Conservation (phyloP, 2,113 vertebrate genomes). For the Alligator mississippiensis region DNA sequence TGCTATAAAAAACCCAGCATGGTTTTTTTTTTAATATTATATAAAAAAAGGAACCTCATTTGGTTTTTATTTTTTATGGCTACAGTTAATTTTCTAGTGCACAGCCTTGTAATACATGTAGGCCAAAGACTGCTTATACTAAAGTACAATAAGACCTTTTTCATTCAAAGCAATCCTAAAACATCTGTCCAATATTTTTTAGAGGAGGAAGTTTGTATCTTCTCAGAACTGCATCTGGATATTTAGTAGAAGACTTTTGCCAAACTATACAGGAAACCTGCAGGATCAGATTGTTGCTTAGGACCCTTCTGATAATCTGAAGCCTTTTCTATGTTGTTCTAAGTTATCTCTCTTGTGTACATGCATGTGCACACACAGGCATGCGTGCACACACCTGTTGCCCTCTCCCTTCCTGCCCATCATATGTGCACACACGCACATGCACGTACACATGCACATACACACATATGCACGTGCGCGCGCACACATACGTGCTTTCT, state of each 20-base stretch:
- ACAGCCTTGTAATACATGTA: neutral
- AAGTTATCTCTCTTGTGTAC: neutral
- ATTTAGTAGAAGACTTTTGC: neutral
- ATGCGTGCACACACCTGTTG: too few species aligned
- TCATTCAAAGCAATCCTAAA: slow-evolving; percentile 22
- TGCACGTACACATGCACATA: too few species aligned
- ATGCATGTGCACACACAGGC: too few species aligned
- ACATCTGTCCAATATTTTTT: neutral
- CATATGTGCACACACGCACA: too few species aligned
- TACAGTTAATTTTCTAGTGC: neutral
- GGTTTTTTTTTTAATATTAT: neutral
- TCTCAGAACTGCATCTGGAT: neutral
- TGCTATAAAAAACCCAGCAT: neutral
- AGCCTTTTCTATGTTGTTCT: neutral
- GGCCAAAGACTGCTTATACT: neutral
- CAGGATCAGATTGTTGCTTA: slow-evolving; percentile 10
- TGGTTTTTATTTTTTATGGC: neutral
- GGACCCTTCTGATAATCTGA: neutral
- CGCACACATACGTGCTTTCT: accelerated
- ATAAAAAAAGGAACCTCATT: neutral
- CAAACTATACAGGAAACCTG: slow-evolving; percentile 31
- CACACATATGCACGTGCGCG: neutral
- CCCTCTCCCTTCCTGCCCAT: too few species aligned
- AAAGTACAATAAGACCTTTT: slow-evolving; percentile 15
- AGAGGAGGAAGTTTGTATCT: neutral